phyloP scores from a whole-genome alignment of 1,140 invertebrate species.

The Drosophila rhopaloa region DNA sequence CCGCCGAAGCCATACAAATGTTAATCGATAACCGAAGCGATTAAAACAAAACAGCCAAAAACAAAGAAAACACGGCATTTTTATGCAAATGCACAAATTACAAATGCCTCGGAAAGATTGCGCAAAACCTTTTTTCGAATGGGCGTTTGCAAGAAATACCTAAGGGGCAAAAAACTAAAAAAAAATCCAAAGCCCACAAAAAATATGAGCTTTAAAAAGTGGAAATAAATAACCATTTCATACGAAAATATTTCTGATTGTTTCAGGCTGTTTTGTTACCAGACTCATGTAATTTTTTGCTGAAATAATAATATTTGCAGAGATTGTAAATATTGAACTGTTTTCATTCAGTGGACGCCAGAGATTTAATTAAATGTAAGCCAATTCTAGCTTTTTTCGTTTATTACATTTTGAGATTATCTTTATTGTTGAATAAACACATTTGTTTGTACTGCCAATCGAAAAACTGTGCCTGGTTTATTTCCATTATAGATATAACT shows the following conservation, averaged over 20 bases:
- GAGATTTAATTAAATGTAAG: conserved; percentile 21
- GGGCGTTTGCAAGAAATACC: conserved; percentile 25
- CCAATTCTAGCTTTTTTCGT: not conserved
- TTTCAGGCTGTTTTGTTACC: no score
- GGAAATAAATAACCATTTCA: not conserved
- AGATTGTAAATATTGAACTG: conserved; percentile 1
- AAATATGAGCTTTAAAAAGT: conserved; percentile 12
- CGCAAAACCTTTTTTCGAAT: conserved; percentile 36
- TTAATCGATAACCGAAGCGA: conserved; percentile 56
- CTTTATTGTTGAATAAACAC: conserved; percentile 3
- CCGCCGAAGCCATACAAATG: conserved; percentile 33
- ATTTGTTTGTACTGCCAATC: conserved; percentile 4
- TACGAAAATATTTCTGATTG: not conserved
- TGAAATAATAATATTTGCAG: conserved; percentile 12
- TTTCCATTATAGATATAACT: not conserved
- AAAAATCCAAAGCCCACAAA: not conserved
- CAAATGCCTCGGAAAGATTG: conserved; percentile 44
- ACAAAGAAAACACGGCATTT: conserved; percentile 30
- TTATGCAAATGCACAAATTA: conserved; percentile 47
- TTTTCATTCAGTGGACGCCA: not conserved
- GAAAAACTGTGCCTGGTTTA: not conserved
- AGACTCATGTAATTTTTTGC: no score
- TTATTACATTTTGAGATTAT: not conserved
- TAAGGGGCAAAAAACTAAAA: conserved; percentile 4
- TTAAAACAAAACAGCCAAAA: conserved; percentile 48